Evolutionary conservation across 1,140 invertebrate species (phyloP).

Genomic region (Mycetomoellerius zeteki): DNA sequence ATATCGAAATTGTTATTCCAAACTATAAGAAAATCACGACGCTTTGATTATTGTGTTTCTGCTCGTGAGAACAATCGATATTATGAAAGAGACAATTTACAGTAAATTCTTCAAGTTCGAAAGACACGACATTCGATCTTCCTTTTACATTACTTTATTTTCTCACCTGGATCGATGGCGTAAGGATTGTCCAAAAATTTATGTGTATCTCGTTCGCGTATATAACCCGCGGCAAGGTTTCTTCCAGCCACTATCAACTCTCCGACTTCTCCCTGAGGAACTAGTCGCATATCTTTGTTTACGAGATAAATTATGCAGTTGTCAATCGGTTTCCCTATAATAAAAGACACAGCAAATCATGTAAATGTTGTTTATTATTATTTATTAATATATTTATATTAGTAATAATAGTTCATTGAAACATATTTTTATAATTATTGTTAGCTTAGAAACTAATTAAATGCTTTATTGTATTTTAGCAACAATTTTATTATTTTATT

Average conservation of each 20-base stretch:
- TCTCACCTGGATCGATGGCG: slow-evolving; percentile 89
- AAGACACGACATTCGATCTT: neutral
- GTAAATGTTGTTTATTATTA: slow-evolving; percentile 17
- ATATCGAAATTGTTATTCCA: neutral
- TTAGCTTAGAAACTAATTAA: slow-evolving; percentile 6
- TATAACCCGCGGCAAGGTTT: slow-evolving; percentile 93
- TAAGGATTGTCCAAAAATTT: slow-evolving; percentile 91
- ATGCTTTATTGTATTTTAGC: neutral
- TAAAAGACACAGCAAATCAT: neutral
- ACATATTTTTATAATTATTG: too few relatives aligned
- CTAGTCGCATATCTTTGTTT: slow-evolving; percentile 90
- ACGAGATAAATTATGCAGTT: slow-evolving; percentile 94
- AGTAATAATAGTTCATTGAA: neutral
- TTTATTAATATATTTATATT: neutral
- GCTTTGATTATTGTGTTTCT: neutral
- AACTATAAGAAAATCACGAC: neutral
- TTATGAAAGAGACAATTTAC: neutral
- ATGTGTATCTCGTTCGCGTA: slow-evolving; percentile 90
- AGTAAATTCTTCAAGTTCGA: neutral
- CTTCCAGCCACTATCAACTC: slow-evolving; percentile 93
- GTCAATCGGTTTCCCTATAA: slow-evolving; percentile 90
- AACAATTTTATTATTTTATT: neutral
- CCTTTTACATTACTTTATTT: slow-evolving; percentile 2
- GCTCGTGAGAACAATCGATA: neutral
- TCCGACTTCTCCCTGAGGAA: slow-evolving; percentile 91